phyloP scores from a whole-genome alignment of 1,140 invertebrate genomes.

The Philopotamus ludificatus region DNA sequence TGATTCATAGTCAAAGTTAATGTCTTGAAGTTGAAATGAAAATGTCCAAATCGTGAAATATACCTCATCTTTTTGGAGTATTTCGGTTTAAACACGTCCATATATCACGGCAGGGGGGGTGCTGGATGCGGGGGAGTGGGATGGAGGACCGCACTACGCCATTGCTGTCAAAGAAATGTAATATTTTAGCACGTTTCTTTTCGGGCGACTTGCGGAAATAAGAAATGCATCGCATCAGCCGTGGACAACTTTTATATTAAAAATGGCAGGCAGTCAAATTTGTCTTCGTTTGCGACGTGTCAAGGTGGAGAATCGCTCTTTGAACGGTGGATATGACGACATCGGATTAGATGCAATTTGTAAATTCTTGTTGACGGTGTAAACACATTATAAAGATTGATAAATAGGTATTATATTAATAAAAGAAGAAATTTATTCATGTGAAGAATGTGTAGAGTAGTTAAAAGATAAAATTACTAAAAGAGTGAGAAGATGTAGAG shows the following conservation, averaged over 20 bases:
- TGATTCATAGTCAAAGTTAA: conserved; percentile 31
- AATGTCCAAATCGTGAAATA: conserved; percentile 31
- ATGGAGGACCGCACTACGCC: neutral
- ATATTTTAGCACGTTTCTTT: neutral
- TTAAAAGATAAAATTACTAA: no score
- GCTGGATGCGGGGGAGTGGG: neutral
- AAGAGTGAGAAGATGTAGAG: no score
- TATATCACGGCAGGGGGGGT: conserved; percentile 18
- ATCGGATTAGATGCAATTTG: neutral
- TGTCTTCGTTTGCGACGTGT: neutral
- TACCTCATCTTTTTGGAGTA: conserved; percentile 26
- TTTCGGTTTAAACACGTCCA: conserved; percentile 30
- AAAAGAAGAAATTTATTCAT: no score
- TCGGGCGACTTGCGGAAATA: neutral
- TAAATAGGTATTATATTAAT: no score
- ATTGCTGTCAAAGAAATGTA: neutral
- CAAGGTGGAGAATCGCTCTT: neutral
- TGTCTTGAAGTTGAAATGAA: conserved; percentile 29
- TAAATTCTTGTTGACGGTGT: no score
- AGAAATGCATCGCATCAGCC: neutral
- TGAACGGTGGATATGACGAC: neutral
- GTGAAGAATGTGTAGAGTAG: no score
- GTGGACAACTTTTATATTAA: neutral
- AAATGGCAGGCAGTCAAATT: neutral
- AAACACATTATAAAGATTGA: no score